A percentile compares a stretch with the other conserved stretches of the same genome.
phyloP scores from a whole-genome alignment of 2,113 vertebrate species.

The Corythornis madagascariensis region DNA sequence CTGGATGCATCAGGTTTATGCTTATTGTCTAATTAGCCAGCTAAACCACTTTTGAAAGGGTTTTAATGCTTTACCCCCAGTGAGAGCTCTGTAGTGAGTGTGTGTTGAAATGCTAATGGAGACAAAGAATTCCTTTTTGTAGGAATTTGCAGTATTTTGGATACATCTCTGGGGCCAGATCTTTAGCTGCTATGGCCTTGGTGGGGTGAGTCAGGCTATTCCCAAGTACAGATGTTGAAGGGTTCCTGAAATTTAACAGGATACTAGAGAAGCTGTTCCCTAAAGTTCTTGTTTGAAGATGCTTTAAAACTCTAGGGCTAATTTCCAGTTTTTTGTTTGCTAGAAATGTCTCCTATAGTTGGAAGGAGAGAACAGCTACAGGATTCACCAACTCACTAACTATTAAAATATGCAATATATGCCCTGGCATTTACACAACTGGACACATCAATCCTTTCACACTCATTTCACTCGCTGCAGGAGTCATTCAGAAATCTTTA shows the following conservation, averaged over 20 bases:
- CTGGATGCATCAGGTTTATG: slow-evolving; percentile 56
- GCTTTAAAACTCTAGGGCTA: background rate
- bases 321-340: background rate
- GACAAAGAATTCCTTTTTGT: slow-evolving; percentile 40
- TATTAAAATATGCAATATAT: background rate
- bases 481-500: background rate
- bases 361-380: background rate
- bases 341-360: background rate
- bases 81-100: slow-evolving; percentile 46
- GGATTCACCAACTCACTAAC: background rate
- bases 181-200: background rate
- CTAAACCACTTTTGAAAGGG: slow-evolving; percentile 49
- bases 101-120: slow-evolving; percentile 62
- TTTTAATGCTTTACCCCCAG: slow-evolving; percentile 56
- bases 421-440: background rate
- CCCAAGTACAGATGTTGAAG: background rate
- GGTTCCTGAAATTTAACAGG: background rate
- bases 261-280: background rate
- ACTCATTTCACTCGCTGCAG: background rate
- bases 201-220: background rate
- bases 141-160: slow-evolving; percentile 51
- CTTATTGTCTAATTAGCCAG: slow-evolving; percentile 65
- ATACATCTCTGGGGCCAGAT: background rate
- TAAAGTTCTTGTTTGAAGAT: background rate
- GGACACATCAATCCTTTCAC: background rate